These are phyloP conservation scores for Ganaspis brasiliensis DNA, from an alignment of 2,888 invertebrate species.

Conservation along the genomic window DNA sequence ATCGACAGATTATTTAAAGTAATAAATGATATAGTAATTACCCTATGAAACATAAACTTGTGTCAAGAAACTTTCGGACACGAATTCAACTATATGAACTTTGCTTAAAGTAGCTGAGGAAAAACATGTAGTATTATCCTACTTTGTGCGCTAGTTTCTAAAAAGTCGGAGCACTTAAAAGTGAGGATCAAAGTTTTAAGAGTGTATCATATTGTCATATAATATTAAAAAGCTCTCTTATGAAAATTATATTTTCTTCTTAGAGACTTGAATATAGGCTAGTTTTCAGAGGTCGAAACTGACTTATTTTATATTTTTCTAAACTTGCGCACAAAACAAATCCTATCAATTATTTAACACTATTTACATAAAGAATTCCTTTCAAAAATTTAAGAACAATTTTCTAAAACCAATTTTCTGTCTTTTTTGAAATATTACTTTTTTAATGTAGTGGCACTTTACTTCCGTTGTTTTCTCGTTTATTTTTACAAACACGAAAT, in stretches of 20 bases:
- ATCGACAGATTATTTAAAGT: not conserved
- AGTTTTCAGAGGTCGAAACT: not conserved
- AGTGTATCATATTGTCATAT: constrained; percentile 15
- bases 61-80: not conserved
- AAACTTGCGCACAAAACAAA: no score
- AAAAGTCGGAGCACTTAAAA: not conserved
- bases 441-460: no score
- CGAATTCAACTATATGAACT: constrained; percentile 12
- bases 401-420: no score
- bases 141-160: not conserved
- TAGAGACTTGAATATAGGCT: not conserved
- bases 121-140: constrained; percentile 21
- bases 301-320: not conserved
- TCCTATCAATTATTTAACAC: no score
- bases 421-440: no score
- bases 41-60: not conserved
- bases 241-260: not conserved
- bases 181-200: constrained; percentile 22
- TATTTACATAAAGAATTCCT: no score
- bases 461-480: no score
- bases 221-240: constrained; percentile 9
- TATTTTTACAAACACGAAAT: no score
- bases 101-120: not conserved
- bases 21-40: not conserved
- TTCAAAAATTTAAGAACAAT: no score